Conservation (phyloP, 2,888 invertebrate species). For the Iselma pallidipennis region DNA sequence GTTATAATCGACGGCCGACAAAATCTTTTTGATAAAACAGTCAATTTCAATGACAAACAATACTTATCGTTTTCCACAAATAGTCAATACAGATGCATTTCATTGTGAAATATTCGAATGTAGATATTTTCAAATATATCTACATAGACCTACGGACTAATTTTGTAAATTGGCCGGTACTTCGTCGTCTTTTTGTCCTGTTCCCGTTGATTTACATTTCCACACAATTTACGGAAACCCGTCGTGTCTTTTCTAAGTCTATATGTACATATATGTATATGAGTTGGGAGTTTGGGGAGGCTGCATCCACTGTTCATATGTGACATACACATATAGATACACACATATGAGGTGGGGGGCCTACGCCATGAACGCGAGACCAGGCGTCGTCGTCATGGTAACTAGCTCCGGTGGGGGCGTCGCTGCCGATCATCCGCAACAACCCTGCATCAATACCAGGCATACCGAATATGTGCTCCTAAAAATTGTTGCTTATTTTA, state of each 20-base stretch:
- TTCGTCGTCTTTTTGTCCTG: not conserved
- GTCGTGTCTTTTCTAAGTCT: slow-evolving; percentile 9
- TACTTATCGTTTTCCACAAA: no score
- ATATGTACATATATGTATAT: not conserved
- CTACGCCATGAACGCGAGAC: slow-evolving; percentile 28
- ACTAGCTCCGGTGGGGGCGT: slow-evolving; percentile 52
- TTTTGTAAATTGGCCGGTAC: not conserved
- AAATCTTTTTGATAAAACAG: no score
- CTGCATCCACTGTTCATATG: slow-evolving; percentile 47
- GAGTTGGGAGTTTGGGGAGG: not conserved
- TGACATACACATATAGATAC: slow-evolving; percentile 43
- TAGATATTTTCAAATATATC: not conserved
- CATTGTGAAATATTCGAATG: no score
- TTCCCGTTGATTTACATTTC: not conserved
- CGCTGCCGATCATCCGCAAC: slow-evolving; percentile 55
- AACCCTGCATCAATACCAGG: slow-evolving; percentile 54
- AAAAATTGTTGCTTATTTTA: slow-evolving; percentile 32
- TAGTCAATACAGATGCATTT: no score
- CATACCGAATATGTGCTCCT: slow-evolving; percentile 33
- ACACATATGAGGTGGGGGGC: slow-evolving; percentile 20
- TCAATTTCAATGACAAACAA: no score
- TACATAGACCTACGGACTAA: not conserved
- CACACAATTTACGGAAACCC: not conserved
- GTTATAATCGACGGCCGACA: no score
- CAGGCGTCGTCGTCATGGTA: slow-evolving; percentile 42